These are phyloP conservation scores for Deladenus siricidicola DNA, from an alignment of 2,888 invertebrate species.

Conservation along the genomic window DNA sequence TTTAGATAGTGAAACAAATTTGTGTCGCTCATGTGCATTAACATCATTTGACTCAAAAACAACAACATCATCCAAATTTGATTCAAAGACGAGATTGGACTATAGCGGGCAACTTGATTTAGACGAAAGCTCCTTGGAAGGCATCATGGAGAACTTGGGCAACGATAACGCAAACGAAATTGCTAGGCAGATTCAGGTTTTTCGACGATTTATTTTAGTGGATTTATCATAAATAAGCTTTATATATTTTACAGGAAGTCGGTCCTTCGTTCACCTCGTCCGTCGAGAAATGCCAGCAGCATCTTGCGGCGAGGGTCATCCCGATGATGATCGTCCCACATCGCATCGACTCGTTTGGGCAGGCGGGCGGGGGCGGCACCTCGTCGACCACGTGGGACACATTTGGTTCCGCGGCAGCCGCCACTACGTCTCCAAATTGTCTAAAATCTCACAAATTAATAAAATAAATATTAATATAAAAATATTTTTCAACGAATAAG, in stretches of 20 bases:
- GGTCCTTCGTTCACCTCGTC: constrained; percentile 79
- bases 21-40: neutral
- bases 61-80: no score
- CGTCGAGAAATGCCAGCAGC: constrained; percentile 77
- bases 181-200: constrained; percentile 9
- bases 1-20: neutral
- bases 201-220: neutral
- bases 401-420: no score
- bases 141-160: neutral
- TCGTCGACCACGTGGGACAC: neutral
- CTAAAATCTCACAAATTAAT: neutral
- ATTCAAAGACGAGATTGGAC: neutral
- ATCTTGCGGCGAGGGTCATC: constrained; percentile 74
- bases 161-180: neutral
- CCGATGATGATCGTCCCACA: constrained; percentile 75
- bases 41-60: neutral
- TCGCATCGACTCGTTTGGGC: constrained; percentile 19
- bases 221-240: neutral
- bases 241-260: constrained; percentile 67
- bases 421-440: neutral
- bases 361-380: neutral
- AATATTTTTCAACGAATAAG: no score
- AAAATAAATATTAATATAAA: neutral
- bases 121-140: neutral
- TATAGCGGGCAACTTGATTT: constrained; percentile 5